These are phyloP conservation scores for Pyrgilauda ruficollis DNA, from an alignment of 2,113 vertebrate genomes.

Conservation along the genomic window DNA sequence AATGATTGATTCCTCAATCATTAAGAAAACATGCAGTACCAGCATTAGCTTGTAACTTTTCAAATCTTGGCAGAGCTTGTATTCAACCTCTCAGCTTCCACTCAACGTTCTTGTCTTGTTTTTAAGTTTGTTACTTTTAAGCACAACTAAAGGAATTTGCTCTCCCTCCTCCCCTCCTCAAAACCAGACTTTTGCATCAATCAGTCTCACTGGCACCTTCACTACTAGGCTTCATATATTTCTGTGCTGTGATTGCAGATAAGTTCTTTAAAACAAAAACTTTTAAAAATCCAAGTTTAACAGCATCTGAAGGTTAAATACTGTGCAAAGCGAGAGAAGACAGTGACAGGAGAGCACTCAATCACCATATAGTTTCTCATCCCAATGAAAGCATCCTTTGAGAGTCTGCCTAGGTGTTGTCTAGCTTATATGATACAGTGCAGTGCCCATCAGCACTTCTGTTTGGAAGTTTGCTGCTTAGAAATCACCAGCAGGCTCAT, in stretches of 20 bases:
- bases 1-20: not conserved
- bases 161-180: not conserved
- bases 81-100: slow-evolving; percentile 39
- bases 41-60: slow-evolving; percentile 36
- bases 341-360: slow-evolving; percentile 19
- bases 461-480: slow-evolving; percentile 21
- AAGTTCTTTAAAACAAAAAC: slow-evolving; percentile 6
- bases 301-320: slow-evolving; percentile 14
- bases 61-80: slow-evolving; percentile 37
- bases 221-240: not conserved
- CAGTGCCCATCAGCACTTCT: slow-evolving; percentile 52
- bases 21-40: slow-evolving; percentile 37
- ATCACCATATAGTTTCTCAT: not conserved
- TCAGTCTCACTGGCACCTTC: slow-evolving; percentile 48
- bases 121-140: slow-evolving; percentile 36
- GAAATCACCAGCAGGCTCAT: slow-evolving; percentile 37
- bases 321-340: not conserved
- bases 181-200: slow-evolving; percentile 35
- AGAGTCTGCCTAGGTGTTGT: slow-evolving; percentile 55
- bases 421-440: slow-evolving; percentile 16
- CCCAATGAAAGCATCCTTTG: slow-evolving; percentile 27
- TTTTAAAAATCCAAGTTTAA: not conserved
- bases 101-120: slow-evolving; percentile 38
- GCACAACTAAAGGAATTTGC: not conserved
- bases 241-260: not conserved